Base-by-base conservation (phyloP, 1,140 invertebrate species). In the Acromyrmex heyeri region DNA sequence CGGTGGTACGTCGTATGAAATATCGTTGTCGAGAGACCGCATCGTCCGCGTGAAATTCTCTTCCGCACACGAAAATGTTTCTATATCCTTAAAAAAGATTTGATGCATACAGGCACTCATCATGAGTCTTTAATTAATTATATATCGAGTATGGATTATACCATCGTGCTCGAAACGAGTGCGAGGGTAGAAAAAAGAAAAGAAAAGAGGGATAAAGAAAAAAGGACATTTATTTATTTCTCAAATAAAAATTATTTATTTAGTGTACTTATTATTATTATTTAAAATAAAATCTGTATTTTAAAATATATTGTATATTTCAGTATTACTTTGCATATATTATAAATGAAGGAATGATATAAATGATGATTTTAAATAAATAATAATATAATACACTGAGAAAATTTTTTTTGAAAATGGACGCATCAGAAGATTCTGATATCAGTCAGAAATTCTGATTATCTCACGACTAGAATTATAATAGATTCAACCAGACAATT, bases 11-110 rank as follows among this genome's bases (percentile, higher is more conserved):
- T 14, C 21, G 50, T 2, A 44, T 87, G 79, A 72, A 87, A 67
- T 72, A 70, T 61, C 34, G 44, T 85, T 55, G 79, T 48, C 24
- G 79, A 14, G 67, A 48, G 21, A 82, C 18, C 24, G 48, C 62
- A n/a, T 53, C 62, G 44, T 12, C 76, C 65, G 38, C 38, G 53
- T 12, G 34, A 73, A 48, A 72, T 82, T 82, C 67, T 48, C 50
- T 5, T 30, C 34, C 3, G 18, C 62, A 21, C 30, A n/a, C 21
- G 55, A 61, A 24, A 48, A 59, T 21, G 38, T 18, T 44, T n/a
- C 14, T 50, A 3, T 21, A 24, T 24, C 55, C 21, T 50, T 34
- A 14, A 62, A 83, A 83, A 44, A 64, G 50, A 55, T 65, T 55
- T 18, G 24, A 24, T 18, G 21, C 38, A 34, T 18, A 50, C 38